These are phyloP conservation scores for Pseudomyrmex gracilis DNA, from an alignment of 1,140 invertebrate genomes.

Conservation along the genomic window DNA sequence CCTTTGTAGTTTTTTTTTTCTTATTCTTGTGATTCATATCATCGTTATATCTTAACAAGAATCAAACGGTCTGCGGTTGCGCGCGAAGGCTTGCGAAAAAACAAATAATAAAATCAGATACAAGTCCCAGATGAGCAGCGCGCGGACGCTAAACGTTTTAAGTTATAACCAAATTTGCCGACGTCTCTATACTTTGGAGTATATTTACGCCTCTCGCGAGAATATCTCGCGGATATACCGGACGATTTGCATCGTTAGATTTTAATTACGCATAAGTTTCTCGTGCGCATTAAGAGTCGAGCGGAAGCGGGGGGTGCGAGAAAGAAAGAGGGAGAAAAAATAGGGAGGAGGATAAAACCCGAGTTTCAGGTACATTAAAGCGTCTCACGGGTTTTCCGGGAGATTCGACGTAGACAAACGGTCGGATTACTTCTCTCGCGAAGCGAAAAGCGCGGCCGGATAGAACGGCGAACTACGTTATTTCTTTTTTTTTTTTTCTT, in stretches of 20 bases:
- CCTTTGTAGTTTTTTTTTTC: neutral
- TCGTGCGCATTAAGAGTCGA: slow-evolving; percentile 34
- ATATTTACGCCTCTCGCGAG: slow-evolving; percentile 47
- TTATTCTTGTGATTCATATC: slow-evolving; percentile 15
- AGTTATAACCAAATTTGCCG: slow-evolving; percentile 47
- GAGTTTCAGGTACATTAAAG: slow-evolving; percentile 58
- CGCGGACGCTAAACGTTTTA: slow-evolving; percentile 17
- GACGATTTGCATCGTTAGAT: slow-evolving; percentile 59
- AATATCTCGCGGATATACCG: slow-evolving; percentile 43
- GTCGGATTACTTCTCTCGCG: slow-evolving; percentile 54
- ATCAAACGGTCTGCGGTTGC: neutral
- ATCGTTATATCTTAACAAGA: slow-evolving; percentile 37
- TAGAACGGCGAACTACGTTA: slow-evolving; percentile 22
- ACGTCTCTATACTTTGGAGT: slow-evolving; percentile 32
- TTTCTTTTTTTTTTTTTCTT: neutral
- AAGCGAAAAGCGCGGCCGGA: slow-evolving; percentile 52
- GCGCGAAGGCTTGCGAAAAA: neutral
- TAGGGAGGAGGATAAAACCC: slow-evolving; percentile 20
- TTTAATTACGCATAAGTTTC: slow-evolving; percentile 57
- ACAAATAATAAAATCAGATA: slow-evolving; percentile 25
- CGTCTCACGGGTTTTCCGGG: slow-evolving; percentile 56
- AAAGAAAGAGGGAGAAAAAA: neutral
- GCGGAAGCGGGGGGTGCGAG: neutral
- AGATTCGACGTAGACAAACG: slow-evolving; percentile 61
- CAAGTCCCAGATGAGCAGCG: slow-evolving; percentile 28